A percentile compares a stretch with the other conserved stretches of the same genome.
Evolutionary conservation across 2,797 vertebrate genomes (phyloP).

Genomic region (Poecilia picta): DNA sequence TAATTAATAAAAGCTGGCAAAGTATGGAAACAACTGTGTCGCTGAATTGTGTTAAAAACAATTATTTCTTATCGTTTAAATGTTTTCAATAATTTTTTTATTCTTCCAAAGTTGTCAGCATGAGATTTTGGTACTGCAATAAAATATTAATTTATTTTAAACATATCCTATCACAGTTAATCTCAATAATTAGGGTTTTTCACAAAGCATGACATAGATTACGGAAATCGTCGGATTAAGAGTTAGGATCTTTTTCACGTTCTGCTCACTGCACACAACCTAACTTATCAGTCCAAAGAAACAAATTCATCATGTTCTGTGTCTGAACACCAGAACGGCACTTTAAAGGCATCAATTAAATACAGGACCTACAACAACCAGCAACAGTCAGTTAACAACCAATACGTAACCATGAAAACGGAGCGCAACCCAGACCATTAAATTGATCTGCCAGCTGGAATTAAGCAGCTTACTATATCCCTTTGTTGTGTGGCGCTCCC

Average conservation of each 20-base stretch:
- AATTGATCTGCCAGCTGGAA: constrained; percentile 61
- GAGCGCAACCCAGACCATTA: constrained; percentile 42
- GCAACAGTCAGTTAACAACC: constrained; percentile 28
- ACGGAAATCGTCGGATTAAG: neutral
- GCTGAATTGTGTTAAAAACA: neutral
- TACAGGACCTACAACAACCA: constrained; percentile 15
- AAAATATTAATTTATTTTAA: neutral
- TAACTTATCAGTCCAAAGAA: constrained; percentile 3
- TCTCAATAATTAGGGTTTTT: neutral
- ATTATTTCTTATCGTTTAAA: neutral
- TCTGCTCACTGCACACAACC: neutral
- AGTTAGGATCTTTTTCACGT: neutral
- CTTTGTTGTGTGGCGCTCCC: constrained; percentile 42
- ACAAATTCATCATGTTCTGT: neutral
- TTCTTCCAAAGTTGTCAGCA: neutral
- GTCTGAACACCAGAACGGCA: neutral
- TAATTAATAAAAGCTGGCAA: neutral
- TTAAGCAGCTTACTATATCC: constrained; percentile 75
- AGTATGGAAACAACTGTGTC: neutral
- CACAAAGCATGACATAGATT: neutral
- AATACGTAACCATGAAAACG: constrained; percentile 46
- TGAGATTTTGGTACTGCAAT: neutral
- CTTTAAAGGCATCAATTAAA: constrained; percentile 28
- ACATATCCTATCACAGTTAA: neutral
- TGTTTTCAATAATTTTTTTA: neutral